These are phyloP conservation scores for Cnemophilus loriae DNA, from an alignment of 2,113 vertebrate genomes.

Conservation along the genomic window DNA sequence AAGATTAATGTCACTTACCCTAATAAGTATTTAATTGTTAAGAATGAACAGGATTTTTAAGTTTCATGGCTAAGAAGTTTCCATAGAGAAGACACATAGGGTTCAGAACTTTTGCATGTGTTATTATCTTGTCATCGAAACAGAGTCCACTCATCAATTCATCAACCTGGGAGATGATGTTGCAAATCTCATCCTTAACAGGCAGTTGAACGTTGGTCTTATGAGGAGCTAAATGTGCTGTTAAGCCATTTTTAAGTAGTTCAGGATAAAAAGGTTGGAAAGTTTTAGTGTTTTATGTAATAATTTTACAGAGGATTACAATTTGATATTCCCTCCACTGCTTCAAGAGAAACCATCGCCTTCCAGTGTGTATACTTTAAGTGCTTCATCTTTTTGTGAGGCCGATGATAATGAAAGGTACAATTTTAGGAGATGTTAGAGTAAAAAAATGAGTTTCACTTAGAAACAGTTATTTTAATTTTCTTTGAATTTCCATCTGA, in stretches of 20 bases:
- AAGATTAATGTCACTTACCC: not conserved
- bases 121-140: not conserved
- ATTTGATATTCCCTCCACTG: not conserved
- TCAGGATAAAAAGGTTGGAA: not conserved
- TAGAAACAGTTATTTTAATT: not conserved
- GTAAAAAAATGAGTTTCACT: not conserved
- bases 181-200: not conserved
- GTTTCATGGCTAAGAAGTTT: not conserved
- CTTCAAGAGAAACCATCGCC: not conserved
- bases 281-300: not conserved
- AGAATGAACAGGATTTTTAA: not conserved
- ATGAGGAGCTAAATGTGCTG: not conserved
- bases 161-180: not conserved
- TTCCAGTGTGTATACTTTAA: not conserved
- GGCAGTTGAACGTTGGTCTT: not conserved
- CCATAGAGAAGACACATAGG: not conserved
- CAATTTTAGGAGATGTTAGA: not conserved
- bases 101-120: not conserved
- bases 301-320: not conserved
- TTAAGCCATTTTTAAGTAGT: not conserved
- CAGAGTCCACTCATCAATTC: not conserved
- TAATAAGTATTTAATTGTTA: not conserved
- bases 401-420: not conserved
- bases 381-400: not conserved
- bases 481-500: not conserved